A percentile compares a stretch with the other conserved stretches of the same genome.
phyloP scores from a whole-genome alignment of 2,113 vertebrate genomes.

The Hyla sarda region DNA sequence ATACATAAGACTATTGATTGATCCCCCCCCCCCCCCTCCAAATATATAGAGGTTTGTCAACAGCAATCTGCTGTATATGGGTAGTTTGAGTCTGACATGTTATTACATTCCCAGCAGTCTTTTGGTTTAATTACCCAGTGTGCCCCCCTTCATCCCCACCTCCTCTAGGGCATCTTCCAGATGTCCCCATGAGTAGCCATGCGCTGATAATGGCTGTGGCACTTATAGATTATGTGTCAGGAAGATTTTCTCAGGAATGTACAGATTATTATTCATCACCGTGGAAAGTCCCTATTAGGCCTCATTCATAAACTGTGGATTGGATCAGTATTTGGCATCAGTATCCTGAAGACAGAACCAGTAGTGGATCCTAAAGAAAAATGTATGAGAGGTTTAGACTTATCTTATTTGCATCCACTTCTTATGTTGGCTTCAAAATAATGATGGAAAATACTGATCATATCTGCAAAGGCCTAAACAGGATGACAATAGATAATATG shows the following conservation, averaged over 20 bases:
- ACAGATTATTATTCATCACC: neutral
- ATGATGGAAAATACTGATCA: neutral
- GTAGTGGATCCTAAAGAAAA: neutral
- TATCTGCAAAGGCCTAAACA: neutral
- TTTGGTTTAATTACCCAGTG: slow-evolving; percentile 14
- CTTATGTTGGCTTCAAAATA: neutral
- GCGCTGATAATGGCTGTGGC: slow-evolving; percentile 29
- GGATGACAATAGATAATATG: neutral
- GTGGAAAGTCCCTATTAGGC: neutral
- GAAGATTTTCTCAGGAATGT: slow-evolving; percentile 30
- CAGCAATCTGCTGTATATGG: neutral
- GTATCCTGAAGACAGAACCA: neutral
- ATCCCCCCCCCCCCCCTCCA: too few relatives aligned
- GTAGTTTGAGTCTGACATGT: neutral
- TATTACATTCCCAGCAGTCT: slow-evolving; percentile 3
- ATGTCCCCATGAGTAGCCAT: slow-evolving; percentile 43
- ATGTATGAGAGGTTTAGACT: too few relatives aligned
- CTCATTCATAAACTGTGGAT: neutral
- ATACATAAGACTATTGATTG: neutral
- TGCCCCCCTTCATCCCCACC: neutral
- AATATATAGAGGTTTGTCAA: neutral
- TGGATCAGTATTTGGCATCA: neutral
- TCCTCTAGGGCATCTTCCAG: slow-evolving; percentile 22
- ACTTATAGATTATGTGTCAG: slow-evolving; percentile 48
- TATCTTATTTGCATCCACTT: too few relatives aligned